Base-by-base conservation (phyloP, 2,797 vertebrate genomes). In the Rhynchotus rufescens region DNA sequence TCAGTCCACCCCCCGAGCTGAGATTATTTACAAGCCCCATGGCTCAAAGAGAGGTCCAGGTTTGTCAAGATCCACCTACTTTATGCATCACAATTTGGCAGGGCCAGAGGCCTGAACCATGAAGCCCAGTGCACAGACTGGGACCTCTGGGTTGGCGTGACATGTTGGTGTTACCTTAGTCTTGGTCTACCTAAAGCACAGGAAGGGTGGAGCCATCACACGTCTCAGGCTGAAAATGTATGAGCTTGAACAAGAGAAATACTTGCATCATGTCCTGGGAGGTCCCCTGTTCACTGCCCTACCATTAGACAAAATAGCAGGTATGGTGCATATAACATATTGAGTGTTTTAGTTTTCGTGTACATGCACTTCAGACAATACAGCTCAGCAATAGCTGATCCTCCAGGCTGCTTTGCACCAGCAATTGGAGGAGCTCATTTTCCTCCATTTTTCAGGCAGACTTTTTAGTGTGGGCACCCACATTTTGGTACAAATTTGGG, bases 31-130 rank as follows among this genome's bases (percentile, higher is more conserved):
- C 80, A 73, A 72, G 77, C 92, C 90, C 89, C 89, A 62, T 76
- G 44, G 79, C 65, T 59, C 67, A 12, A 72, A 74, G 32, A 68
- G 56, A 61, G 74, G 52, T 71, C 68, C 54, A 30, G 30, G 36
- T 54, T 52, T 51, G 52, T 91, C 30, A 82, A 61, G n/a, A 81
- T 88, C 89, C 89, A 65, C 82, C 94, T 84, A 92, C 84, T 88
- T 79, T 40, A 38, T 67, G 77, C 15, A 23, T 23, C 15, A 2
- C 60, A 84, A n/a, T 52, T 76, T 57, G 40, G 45, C 44, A 40
- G 82, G n/a, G 13, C 19, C 4, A 6, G 61, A 36, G 62, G 34
- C 25, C 25, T 32, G 23, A 76, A 52, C 59, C 56, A 66, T 44
- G 36, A 84, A 84, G 30, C 25, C 15, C 2, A 4, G 13, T 62